A percentile compares a stretch with the other conserved stretches of the same genome.
Conservation (phyloP, 2,113 vertebrate species). For the Rousettus leschenaultii region DNA sequence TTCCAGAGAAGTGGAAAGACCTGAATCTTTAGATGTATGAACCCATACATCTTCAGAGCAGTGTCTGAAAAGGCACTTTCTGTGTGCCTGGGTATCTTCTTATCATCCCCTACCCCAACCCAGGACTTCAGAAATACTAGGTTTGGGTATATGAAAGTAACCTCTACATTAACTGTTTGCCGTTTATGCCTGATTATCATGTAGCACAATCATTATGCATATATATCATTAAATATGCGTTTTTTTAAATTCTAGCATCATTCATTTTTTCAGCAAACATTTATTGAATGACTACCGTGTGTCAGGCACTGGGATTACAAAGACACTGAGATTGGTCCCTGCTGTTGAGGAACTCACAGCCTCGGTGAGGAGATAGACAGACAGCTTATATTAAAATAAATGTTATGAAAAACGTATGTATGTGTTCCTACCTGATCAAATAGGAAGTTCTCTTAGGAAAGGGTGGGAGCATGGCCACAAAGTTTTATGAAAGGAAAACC, state of each 20-base stretch:
- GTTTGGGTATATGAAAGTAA: neutral
- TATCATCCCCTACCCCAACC: neutral
- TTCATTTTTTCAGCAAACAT: constrained; percentile 65
- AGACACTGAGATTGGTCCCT: constrained; percentile 59
- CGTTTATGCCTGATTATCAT: constrained; percentile 16
- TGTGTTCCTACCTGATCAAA: neutral
- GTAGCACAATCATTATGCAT: constrained; percentile 24
- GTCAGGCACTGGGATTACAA: constrained; percentile 56
- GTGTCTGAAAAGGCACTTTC: neutral
- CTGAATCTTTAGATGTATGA: neutral
- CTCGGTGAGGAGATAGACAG: constrained; percentile 56
- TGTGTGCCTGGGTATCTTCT: neutral
- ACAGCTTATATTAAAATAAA: constrained; percentile 36
- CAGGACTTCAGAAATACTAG: neutral
- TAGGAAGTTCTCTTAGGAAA: constrained; percentile 32
- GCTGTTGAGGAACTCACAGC: constrained; percentile 60
- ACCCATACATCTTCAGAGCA: neutral
- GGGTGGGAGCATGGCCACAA: neutral
- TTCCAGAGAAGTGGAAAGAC: neutral
- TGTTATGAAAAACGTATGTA: constrained; percentile 2
- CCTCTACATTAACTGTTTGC: neutral
- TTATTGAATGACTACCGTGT: constrained; percentile 56
- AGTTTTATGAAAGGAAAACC: neutral
- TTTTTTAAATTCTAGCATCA: constrained; percentile 42
- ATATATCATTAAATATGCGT: constrained; percentile 21